Conservation (phyloP, 1,140 invertebrate genomes). For the Elymnias hypermnestra region DNA sequence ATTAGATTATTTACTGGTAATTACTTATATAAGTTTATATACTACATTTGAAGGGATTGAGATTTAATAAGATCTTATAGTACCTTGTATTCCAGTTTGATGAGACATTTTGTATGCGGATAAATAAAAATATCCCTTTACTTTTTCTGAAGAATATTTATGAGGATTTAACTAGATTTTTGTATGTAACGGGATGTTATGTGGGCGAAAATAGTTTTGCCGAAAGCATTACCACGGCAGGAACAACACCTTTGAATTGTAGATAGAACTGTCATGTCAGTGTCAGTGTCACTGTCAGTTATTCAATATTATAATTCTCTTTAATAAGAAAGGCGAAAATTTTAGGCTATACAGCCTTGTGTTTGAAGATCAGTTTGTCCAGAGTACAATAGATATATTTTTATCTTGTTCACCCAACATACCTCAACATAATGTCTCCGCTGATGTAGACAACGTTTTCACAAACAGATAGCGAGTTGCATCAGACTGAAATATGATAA, state of each 20-base stretch:
- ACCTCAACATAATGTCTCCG: no score
- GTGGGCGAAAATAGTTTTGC: no score
- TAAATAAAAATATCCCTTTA: neutral
- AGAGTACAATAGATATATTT: no score
- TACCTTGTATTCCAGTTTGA: constrained; percentile 69
- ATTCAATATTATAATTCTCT: no score
- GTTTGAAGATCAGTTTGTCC: no score
- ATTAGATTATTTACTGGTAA: neutral
- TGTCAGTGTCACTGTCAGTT: neutral
- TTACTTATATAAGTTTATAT: neutral
- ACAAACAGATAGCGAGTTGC: no score
- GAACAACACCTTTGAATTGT: neutral
- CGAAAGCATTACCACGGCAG: neutral
- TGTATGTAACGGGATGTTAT: constrained; percentile 23
- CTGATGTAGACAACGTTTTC: no score
- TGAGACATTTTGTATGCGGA: constrained; percentile 53
- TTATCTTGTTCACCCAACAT: no score
- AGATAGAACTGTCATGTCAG: neutral
- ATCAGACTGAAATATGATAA: no score
- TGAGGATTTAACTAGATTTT: neutral
- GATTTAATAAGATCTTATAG: neutral
- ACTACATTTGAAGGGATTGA: neutral
- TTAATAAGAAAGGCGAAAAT: no score
- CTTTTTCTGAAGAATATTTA: neutral
- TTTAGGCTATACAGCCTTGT: no score